Percentiles rank a stretch among this genome's conserved stretches.
These are phyloP conservation scores for Neosilurus hyrtlii DNA, from an alignment of 2,797 vertebrate genomes.

Conservation along the genomic window DNA sequence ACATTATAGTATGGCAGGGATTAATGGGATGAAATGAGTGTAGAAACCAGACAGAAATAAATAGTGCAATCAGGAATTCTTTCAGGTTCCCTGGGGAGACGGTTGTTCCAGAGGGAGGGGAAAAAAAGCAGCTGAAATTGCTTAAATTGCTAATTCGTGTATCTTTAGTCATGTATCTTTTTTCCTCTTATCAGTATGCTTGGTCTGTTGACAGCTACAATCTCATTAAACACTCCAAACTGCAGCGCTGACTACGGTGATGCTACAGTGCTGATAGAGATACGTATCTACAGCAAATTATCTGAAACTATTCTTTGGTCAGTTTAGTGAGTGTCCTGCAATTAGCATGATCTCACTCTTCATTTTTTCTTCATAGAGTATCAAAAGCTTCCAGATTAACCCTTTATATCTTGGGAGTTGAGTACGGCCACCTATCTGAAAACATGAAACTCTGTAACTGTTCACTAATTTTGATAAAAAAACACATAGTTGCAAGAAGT, in stretches of 20 bases:
- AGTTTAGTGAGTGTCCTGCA: neutral
- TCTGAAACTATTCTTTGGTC: neutral
- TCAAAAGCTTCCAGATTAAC: neutral
- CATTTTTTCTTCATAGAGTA: neutral
- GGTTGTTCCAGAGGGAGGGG: slow-evolving; percentile 38
- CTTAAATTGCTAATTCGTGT: slow-evolving; percentile 51
- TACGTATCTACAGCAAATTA: neutral
- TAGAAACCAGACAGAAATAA: slow-evolving; percentile 65
- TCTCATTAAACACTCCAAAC: slow-evolving; percentile 33
- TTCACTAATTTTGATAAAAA: too few relatives aligned
- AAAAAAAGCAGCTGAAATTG: slow-evolving; percentile 50
- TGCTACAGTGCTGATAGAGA: neutral
- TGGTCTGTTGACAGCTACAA: slow-evolving; percentile 9
- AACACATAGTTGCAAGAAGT: neutral
- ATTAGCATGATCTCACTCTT: neutral
- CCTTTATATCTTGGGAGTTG: neutral
- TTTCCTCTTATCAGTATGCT: slow-evolving; percentile 32
- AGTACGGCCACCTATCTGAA: neutral
- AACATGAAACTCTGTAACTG: neutral
- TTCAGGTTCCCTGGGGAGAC: slow-evolving; percentile 49
- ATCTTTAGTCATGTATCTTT: slow-evolving; percentile 31
- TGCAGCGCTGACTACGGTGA: neutral
- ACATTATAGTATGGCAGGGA: slow-evolving; percentile 56
- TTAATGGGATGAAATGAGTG: slow-evolving; percentile 64
- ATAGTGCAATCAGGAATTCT: slow-evolving; percentile 62